Percentiles rank a stretch among this genome's conserved stretches.
phyloP scores from a whole-genome alignment of 1,140 invertebrate genomes.

The Drosophila guanche region DNA sequence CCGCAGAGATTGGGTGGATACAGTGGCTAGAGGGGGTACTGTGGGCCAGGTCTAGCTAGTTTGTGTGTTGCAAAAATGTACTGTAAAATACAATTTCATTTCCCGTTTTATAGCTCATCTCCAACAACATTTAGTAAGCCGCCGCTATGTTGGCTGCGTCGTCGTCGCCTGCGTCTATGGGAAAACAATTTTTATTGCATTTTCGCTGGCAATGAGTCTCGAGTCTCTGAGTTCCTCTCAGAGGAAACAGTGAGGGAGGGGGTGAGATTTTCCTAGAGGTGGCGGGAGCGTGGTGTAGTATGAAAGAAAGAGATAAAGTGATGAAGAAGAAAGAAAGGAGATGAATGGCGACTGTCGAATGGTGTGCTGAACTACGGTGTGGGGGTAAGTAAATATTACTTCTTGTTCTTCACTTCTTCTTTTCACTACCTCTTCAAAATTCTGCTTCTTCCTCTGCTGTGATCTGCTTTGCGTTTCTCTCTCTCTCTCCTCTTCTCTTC shows the following conservation, averaged over 20 bases:
- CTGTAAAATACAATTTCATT: slow-evolving; percentile 76
- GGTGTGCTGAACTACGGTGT: slow-evolving; percentile 18
- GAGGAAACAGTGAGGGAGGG: slow-evolving; percentile 1
- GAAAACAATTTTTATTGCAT: slow-evolving; percentile 81
- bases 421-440: slow-evolving; percentile 13
- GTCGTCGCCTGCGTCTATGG: slow-evolving; percentile 57
- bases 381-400: slow-evolving; percentile 76
- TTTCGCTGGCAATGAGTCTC: slow-evolving; percentile 68
- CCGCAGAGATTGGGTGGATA: slow-evolving; percentile 3
- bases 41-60: slow-evolving; percentile 55
- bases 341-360: slow-evolving; percentile 33
- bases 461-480: neutral
- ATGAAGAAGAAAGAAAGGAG: neutral
- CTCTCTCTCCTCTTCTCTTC: slow-evolving; percentile 5
- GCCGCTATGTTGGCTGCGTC: slow-evolving; percentile 15
- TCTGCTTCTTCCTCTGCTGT: slow-evolving; percentile 7
- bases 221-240: no score
- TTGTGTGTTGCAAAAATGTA: slow-evolving; percentile 74
- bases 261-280: neutral
- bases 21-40: neutral
- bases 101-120: slow-evolving; percentile 79
- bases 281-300: no score
- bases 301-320: no score
- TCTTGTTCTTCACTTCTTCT: slow-evolving; percentile 12
- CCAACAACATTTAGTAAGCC: slow-evolving; percentile 78